Evolutionary conservation across 2,888 invertebrate genomes (phyloP), one percentile per base, ranked within the genome.

Genomic region (Agrotis ipsilon): DNA sequence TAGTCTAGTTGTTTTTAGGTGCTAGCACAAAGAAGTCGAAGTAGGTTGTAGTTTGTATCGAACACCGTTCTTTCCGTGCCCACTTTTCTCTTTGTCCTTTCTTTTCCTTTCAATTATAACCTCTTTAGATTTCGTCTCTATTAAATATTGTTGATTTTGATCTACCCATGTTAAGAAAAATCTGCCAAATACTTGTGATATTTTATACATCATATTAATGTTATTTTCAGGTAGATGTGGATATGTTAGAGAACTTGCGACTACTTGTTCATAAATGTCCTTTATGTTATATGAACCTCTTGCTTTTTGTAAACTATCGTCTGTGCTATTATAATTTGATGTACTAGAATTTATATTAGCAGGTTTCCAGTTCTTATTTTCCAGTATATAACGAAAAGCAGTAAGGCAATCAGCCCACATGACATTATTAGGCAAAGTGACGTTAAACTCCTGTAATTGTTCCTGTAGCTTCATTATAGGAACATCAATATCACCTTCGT

Each of bases 321-420:
- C 45, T 69, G 19, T 39, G 19, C 48, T 18, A 49, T 39, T 49
- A 14, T 9, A 24, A 49, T 77, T 57, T 13, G 49, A 45, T 24
- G 49, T 4, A 24, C 6, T 57, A 19, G 55, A 6, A 45, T 57
- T 69, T 9, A 57, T 14, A 45, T 51, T 51, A n/a, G 16, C n/a
- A 46, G 72, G 70, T 49, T 69, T 46, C 72, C 72, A 72, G 70
- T 77, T 69, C 57, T 72, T 72, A 49, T 72, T 72, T 24, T 69
- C 72, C 32, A 69, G 18, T 72, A 72, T 76, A 51, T 72, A 72
- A 46, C 77, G 45, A 24, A 69, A 72, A 24, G 18, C 77, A 11
- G 49, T 39, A 9, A 69, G 19, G 18, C 77, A 57, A 16, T 72
- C 55, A 57, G 70, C 70, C 55, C 77, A 77, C 69, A 14, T 77